Conservation (phyloP, 2,113 vertebrate species). For the Pelmatolapia mariae region DNA sequence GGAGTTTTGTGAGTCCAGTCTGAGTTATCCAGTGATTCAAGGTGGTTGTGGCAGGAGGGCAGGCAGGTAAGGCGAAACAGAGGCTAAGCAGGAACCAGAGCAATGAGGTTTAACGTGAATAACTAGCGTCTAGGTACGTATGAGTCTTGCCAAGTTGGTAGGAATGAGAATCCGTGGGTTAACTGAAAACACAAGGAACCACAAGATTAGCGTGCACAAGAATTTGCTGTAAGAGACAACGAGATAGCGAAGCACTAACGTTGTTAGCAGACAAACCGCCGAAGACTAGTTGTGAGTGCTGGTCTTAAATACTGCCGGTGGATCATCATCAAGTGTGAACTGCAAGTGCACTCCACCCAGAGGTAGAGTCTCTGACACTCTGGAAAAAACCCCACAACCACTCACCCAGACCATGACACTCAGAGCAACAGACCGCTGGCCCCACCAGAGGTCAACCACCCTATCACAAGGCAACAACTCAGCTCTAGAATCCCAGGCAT, state of each 20-base stretch:
- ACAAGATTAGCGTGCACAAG: not conserved
- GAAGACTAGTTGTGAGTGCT: not conserved
- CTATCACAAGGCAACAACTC: not conserved
- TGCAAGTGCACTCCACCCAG: not conserved
- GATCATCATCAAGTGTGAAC: not conserved
- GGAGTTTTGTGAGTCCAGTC: not conserved
- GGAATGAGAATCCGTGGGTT: not conserved
- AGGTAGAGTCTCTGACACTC: not conserved
- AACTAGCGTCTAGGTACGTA: not conserved
- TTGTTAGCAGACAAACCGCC: not conserved
- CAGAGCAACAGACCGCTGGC: not conserved
- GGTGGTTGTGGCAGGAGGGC: not conserved
- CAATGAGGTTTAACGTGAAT: not conserved
- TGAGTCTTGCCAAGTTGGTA: not conserved
- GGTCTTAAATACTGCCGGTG: not conserved
- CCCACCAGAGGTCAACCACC: not conserved
- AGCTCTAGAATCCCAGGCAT: not conserved
- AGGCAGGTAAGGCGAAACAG: not conserved
- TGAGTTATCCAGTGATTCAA: not conserved
- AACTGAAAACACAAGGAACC: not conserved
- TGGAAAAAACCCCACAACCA: rapidly evolving
- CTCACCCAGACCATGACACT: not conserved
- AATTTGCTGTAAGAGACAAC: not conserved
- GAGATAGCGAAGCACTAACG: not conserved
- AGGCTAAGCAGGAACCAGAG: not conserved